Evolutionary conservation across 2,113 vertebrate genomes (phyloP), one percentile per base, ranked within the genome.

Genomic region (Pseudopipra pipra): DNA sequence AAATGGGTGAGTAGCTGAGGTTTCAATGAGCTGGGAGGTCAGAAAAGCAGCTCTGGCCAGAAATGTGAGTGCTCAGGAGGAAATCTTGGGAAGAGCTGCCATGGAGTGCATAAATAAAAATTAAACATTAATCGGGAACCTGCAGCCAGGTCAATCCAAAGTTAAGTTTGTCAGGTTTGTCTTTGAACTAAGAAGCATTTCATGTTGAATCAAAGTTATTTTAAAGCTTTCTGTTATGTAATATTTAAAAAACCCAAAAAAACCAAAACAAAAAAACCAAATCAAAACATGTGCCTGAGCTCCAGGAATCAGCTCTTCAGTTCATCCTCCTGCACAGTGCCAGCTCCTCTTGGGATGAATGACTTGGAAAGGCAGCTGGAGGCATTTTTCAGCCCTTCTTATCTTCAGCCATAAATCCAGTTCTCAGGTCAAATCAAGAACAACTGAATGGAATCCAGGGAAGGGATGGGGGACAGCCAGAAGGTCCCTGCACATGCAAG

Each of bases 61-160:
- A 72, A 80, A 62, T 66, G 41, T 5, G 23, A 90, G 71, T 2
- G 47, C 66, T 78, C 33, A 27, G 15, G 41, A 75, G 41, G 72
- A 92, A 92, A 67, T 8, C 22, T 63, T 61, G 71, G 89, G 88
- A 87, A 95, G 59, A 90, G 62, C 92, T 87, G 90, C 78, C 75
- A 37, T 6, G 11, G 54, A 77, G 49, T 5, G 3, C 54, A 28
- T 28, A 54, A 93, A 90, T 31, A 70, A 49, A 12, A 93, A 83
- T 79, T 10, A 79, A 76, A 76, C 21, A 18, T n/a, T 27, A 61
- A 25, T 73, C 71, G 56, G 47, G 51, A 65, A 33, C 51, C 21
- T 8, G 23, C 13, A 46, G 78, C 13, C 66, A 41, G 55, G 63
- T 51, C 63, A 28, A 67, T 5, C 31, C 55, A 62, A 66, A 61